Conservation (phyloP, 2,797 vertebrate species). For the Tapirus indicus region DNA sequence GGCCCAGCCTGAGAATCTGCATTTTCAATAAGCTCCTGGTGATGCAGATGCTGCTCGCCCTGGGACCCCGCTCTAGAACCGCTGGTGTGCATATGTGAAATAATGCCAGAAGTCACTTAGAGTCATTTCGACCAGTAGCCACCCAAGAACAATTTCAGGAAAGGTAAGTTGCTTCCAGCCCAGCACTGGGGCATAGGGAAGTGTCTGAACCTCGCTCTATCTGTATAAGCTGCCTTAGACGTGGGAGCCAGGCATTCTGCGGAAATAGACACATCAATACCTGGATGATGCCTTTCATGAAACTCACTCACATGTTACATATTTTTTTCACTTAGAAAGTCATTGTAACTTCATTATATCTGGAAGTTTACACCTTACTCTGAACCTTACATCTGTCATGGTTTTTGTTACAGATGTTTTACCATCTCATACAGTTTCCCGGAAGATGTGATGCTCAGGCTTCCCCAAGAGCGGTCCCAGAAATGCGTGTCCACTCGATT, state of each 20-base stretch:
- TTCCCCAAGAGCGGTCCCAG: fast-evolving
- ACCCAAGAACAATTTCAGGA: neutral
- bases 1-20: neutral
- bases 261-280: fast-evolving
- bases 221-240: neutral
- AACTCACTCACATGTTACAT: neutral
- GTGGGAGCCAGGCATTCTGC: neutral
- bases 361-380: neutral
- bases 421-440: neutral
- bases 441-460: neutral
- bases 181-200: fast-evolving
- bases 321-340: neutral
- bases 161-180: neutral
- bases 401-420: neutral
- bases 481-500: neutral
- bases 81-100: fast-evolving
- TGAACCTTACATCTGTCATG: neutral
- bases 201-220: neutral
- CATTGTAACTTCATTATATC: neutral
- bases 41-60: neutral
- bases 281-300: neutral
- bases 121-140: neutral
- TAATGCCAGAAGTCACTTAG: neutral
- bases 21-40: neutral
- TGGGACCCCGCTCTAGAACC: neutral